Conservation (phyloP, 1,140 invertebrate species). For the Caenorhabditis latens region DNA sequence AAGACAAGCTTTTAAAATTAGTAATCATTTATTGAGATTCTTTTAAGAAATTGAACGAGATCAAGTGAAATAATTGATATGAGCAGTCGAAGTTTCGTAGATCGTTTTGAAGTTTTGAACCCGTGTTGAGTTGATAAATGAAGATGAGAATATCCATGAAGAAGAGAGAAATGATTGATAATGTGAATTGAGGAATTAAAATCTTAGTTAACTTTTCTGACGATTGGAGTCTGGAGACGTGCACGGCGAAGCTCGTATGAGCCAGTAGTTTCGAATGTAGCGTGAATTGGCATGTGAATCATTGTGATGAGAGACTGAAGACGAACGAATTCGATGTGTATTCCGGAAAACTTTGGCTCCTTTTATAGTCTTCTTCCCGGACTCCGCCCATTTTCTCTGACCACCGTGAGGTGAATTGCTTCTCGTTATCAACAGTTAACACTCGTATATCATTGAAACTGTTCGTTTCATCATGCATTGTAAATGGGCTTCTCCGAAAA, state of each 20-base stretch:
- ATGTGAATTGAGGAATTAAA: neutral
- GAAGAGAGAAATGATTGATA: neutral
- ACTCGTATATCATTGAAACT: conserved; percentile 37
- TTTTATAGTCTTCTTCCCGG: conserved; percentile 2
- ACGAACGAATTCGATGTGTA: conserved; percentile 20
- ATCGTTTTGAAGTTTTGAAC: neutral
- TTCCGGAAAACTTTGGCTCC: no score
- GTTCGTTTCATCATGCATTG: conserved; percentile 47
- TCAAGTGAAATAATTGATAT: neutral
- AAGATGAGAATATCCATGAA: neutral
- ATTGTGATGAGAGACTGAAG: neutral
- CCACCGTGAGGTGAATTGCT: conserved; percentile 10
- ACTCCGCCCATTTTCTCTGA: conserved; percentile 2
- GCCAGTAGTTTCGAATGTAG: neutral
- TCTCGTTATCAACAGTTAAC: neutral
- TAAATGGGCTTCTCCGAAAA: conserved; percentile 30
- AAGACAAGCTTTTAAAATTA: neutral
- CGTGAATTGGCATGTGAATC: conserved; percentile 52
- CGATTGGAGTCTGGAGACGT: conserved; percentile 7
- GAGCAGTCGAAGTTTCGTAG: no score
- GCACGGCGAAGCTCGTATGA: conserved; percentile 32
- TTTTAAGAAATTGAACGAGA: neutral
- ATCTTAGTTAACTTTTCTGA: conserved; percentile 10
- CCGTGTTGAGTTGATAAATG: neutral
- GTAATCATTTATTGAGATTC: conserved; percentile 6